Evolutionary conservation across 1,140 invertebrate species (phyloP).

Genomic region (Chelonus insularis): DNA sequence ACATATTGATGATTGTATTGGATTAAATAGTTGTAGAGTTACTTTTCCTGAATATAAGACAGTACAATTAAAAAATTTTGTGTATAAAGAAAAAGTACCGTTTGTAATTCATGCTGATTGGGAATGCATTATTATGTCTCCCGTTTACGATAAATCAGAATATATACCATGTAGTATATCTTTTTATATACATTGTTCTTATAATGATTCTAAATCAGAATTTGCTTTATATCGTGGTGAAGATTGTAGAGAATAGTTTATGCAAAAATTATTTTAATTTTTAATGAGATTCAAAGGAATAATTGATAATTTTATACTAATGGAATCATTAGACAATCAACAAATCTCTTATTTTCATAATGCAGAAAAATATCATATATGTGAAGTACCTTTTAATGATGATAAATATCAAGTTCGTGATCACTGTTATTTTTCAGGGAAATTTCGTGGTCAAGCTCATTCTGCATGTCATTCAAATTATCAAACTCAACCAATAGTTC

Average conservation of each 20-base stretch:
- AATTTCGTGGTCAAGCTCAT: slow-evolving; percentile 39
- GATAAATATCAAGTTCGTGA: slow-evolving; percentile 37
- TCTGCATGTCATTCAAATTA: slow-evolving; percentile 44
- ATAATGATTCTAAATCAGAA: slow-evolving; percentile 16
- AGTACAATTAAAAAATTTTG: slow-evolving; percentile 31
- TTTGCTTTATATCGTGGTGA: slow-evolving; percentile 36
- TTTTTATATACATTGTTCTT: slow-evolving; percentile 23
- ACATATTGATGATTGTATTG: slow-evolving; percentile 16
- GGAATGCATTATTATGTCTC: slow-evolving; percentile 22
- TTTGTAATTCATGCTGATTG: slow-evolving; percentile 31
- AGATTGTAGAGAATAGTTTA: slow-evolving; percentile 39
- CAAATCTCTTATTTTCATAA: slow-evolving; percentile 17
- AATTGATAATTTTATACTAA: slow-evolving; percentile 31
- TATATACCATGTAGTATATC: slow-evolving; percentile 23
- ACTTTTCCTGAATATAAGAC: slow-evolving; percentile 10
- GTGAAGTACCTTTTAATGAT: slow-evolving; percentile 29
- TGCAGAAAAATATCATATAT: slow-evolving; percentile 40
- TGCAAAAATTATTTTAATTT: slow-evolving; percentile 19
- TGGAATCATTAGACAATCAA: slow-evolving; percentile 29
- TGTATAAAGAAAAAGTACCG: slow-evolving; percentile 24
- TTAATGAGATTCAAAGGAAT: slow-evolving; percentile 17
- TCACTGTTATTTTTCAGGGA: slow-evolving; percentile 43
- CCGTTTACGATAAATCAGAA: slow-evolving; percentile 2
- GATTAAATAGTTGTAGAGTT: slow-evolving; percentile 17
- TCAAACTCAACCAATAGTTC: slow-evolving; percentile 25